Base-by-base conservation (phyloP, 2,888 invertebrate genomes). In the Tinea semifulvella region DNA sequence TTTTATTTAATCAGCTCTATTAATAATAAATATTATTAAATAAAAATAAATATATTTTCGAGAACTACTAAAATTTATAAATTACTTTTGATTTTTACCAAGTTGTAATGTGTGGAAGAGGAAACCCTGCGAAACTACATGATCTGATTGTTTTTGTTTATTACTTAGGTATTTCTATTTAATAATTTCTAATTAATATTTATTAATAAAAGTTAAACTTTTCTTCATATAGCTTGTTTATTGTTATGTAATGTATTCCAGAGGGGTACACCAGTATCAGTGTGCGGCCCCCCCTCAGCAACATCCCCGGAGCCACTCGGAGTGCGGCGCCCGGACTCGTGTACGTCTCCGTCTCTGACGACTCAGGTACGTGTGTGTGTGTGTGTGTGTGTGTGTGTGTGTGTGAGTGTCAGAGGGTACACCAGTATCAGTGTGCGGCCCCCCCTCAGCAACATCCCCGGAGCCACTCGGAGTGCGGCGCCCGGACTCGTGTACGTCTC, bases 211-310 rank as follows among this genome's bases (percentile, higher is more conserved):
- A n/a, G n/a, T n/a, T n/a, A n/a, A n/a, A n/a, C n/a, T n/a, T n/a
- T n/a, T n/a, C n/a, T n/a, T n/a, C n/a, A n/a, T n/a, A n/a, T n/a
- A n/a, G n/a, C n/a, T n/a, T n/a, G n/a, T n/a, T n/a, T n/a, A n/a
- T n/a, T n/a, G n/a, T n/a, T n/a, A n/a, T 26, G 26, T 22, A 13
- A 42, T 11, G 60, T 49, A 50, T 70, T 80, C 19, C 71, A 92
- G 93, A 94, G 82, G 94, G 94, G 38, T 95, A 95, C 65, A 94
- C 94, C 0, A 94, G 94, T 61, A 94, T 94, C 54, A 94, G 93
- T 52, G 95, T 95, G 1, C 84, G 94, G 13, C 94, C 94, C 66
- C 95, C 95, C 1, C 73, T 95, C 49, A 81, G 79, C 54, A 79
- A 79, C 53, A 82, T 82, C 42, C 67, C 81, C 7, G 92, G 93